Percentiles rank a stretch among this genome's conserved stretches.
Conservation (phyloP, 2,113 vertebrate genomes). For the Diadophis punctatus region DNA sequence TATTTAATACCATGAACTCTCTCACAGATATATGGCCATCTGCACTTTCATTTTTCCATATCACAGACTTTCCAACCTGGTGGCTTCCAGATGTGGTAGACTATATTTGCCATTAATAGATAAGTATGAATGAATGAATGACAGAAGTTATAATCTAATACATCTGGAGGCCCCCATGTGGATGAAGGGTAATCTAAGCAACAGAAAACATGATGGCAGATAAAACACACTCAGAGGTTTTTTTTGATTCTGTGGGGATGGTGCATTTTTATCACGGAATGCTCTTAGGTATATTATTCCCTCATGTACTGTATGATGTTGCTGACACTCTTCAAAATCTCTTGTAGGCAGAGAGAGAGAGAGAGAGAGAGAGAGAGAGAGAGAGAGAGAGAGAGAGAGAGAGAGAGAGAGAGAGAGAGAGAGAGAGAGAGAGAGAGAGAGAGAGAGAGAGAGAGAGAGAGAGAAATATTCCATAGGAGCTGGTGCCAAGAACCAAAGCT, state of each 20-base stretch:
- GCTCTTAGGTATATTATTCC: not conserved
- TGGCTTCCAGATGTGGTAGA: not conserved
- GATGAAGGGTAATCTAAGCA: not conserved
- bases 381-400: not conserved
- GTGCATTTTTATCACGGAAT: not conserved
- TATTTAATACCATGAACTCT: not conserved
- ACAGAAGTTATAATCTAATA: not conserved
- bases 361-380: not conserved
- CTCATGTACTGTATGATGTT: not conserved
- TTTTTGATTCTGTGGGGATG: not conserved
- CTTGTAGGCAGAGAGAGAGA: not conserved
- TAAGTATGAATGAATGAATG: not conserved
- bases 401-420: not conserved
- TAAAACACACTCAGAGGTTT: not conserved
- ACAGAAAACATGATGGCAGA: not conserved
- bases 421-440: not conserved
- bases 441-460: not conserved
- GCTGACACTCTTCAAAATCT: not conserved
- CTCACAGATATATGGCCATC: not conserved
- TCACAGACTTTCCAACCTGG: not conserved
- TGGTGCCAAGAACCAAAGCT: not conserved
- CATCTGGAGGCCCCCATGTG: not conserved
- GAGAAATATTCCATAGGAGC: not conserved
- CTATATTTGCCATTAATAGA: not conserved
- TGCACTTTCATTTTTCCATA: not conserved